Evolutionary conservation across 2,797 vertebrate genomes (phyloP), one percentile per base, ranked within the genome.

Genomic region (Psittacula derbiana): DNA sequence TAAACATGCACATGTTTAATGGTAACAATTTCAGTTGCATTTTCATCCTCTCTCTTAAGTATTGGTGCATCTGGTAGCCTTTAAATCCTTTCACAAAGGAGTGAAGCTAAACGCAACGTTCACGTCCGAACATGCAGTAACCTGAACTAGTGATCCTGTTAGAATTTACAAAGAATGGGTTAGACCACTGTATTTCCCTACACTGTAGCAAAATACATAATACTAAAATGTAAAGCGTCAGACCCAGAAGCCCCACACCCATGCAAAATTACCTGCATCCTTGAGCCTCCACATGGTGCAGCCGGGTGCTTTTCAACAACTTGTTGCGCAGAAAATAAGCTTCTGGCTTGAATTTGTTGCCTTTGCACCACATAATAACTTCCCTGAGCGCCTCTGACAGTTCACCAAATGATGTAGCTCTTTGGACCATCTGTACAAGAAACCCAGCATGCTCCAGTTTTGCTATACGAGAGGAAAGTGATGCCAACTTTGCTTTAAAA

Each of bases 271-370:
- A 98, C 98, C 98, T 98, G 94, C 87, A 97, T 61, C 98, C 98
- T 73, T 97, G 98, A 57, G 97, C 95, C 88, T 98, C 98, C 73
- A 98, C 96, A 2, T 98, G 97, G 82, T 98, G 97, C 53, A 98
- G 94, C 41, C 97, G 96, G 58, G 97, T 98, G 93, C 96, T 98
- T 97, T 98, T 98, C 86, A 98, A 69, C 93, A 97, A 96, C 81
- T 98, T 98, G 86, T 82, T 97, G 69, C 97, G 94, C 60, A 98
- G 96, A 94, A 98, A 98, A 72, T 94, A 94, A 57, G 93, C 88
- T 92, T 15, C 97, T 52, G 91, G 10, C 70, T 92, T 97, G 25
- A 98, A 87, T 79, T 97, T 98, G 73, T 96, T 97, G 75, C 24
- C 91, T 94, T 90, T 98, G 80, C 97, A 98, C 98, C 97, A 98